These are phyloP conservation scores for Seira sanloemensis DNA, from an alignment of 2,888 invertebrate genomes.

Conservation along the genomic window DNA sequence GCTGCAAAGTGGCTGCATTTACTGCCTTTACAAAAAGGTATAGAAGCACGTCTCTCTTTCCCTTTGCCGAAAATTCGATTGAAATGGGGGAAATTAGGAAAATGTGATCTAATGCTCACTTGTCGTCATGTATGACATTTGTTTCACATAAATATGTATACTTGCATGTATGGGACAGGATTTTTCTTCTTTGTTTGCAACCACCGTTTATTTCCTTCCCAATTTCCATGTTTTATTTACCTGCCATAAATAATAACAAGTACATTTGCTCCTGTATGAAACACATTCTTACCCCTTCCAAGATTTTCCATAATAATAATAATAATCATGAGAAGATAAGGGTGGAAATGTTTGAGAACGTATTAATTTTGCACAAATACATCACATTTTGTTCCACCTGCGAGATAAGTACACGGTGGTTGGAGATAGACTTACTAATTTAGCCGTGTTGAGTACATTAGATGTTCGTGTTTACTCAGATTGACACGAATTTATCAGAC, in stretches of 20 bases:
- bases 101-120: conserved; percentile 65
- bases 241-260: too few species aligned
- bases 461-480: background rate
- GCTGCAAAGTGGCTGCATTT: too few species aligned
- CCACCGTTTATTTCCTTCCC: too few species aligned
- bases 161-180: too few species aligned
- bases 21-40: conserved; percentile 12
- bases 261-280: conserved; percentile 50
- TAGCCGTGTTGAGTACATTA: background rate
- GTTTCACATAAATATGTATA: conserved; percentile 25
- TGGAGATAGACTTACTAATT: background rate
- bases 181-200: too few species aligned
- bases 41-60: conserved; percentile 8
- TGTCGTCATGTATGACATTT: conserved; percentile 52
- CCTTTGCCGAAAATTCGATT: background rate
- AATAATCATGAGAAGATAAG: background rate
- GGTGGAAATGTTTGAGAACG: background rate
- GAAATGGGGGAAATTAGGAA: conserved; percentile 15
- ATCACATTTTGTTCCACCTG: background rate
- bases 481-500: background rate
- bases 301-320: too few species aligned
- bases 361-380: background rate
- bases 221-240: background rate
- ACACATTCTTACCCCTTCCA: conserved; percentile 52
- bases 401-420: background rate